Base-by-base conservation (phyloP, 1,140 invertebrate genomes). In the Bemisia tabaci region DNA sequence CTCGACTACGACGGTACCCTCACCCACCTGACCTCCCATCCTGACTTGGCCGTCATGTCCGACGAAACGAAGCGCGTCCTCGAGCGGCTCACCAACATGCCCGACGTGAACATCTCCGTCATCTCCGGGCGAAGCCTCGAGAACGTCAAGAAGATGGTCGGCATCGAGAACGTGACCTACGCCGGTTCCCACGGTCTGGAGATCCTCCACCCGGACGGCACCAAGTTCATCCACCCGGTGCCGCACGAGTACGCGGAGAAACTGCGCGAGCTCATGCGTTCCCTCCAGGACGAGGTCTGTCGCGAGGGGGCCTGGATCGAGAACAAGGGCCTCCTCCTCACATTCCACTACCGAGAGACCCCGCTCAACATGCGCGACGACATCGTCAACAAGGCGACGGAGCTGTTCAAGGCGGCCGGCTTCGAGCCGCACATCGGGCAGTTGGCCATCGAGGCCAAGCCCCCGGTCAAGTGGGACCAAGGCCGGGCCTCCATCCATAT, bases 1-100 rank as follows among this genome's bases (percentile, higher is more conserved):
- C 76, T 95, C 69, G 92, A 95, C 78, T 95, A 94, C 75, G 92
- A 95, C 73, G 92, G 92, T 22, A 95, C 92, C 0, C 75, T 94
- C 67, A 89, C 91, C 0, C 91, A 91, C 0, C 89, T 95, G 70
- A 90, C 91, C 0, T 88, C 90, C 0, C 91, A 94, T 79, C 92
- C 91, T 0, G 91, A 95, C 77, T 78, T 94, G 39, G 92, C 92
- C 25, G 86, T 87, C 5, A 79, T 94, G 24, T 91, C 92, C 0
- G 75, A 84, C 2, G 91, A 94, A 77, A 93, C 92, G 1, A 92
- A 90, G 72, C 86, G 90, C 70, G 88, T 92, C 22, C 77, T 94
- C 12, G 87, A 90, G 74, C 83, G 91, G 70, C 78, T 94, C 11
- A 86, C 89, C n/a, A 92, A 93, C 75, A 85, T 91, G 78, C 84